Percentiles rank a stretch among this genome's conserved stretches.
Conservation (phyloP, 2,113 vertebrate species). For the Platichthys stellatus region DNA sequence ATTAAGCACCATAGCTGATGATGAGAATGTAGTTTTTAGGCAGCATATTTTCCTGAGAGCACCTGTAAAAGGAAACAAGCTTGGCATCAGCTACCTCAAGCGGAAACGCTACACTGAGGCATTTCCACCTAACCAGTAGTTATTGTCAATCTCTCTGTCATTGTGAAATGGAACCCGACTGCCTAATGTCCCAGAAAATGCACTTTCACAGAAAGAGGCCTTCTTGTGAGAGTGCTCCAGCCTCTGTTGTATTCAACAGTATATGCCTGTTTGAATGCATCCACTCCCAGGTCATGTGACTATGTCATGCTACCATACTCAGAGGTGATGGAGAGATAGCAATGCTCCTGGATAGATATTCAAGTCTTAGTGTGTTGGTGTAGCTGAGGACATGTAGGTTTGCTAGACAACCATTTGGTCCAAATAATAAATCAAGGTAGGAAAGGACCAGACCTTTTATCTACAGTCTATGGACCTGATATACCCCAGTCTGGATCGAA, state of each 20-base stretch:
- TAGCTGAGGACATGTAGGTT: no score
- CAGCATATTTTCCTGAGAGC: neutral
- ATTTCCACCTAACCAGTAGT: slow-evolving; percentile 15
- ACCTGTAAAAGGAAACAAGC: slow-evolving; percentile 28
- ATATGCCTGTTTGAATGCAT: slow-evolving; percentile 12
- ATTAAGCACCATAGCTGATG: neutral
- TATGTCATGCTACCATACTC: no score
- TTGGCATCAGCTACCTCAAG: neutral
- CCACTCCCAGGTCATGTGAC: neutral
- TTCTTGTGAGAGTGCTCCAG: neutral
- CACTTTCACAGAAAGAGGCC: slow-evolving; percentile 26
- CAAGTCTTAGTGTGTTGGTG: no score
- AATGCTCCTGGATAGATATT: no score
- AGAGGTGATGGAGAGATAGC: no score
- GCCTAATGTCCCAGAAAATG: slow-evolving; percentile 41
- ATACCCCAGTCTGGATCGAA: no score
- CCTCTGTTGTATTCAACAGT: slow-evolving; percentile 15
- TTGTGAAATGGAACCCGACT: slow-evolving; percentile 11
- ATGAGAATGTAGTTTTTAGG: slow-evolving; percentile 12
- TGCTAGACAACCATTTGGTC: no score
- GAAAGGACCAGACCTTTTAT: no score
- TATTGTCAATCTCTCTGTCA: slow-evolving; percentile 22
- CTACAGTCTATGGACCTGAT: no score
- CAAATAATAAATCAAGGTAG: no score
- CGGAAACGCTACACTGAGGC: neutral